These are phyloP conservation scores for Chalcosyrphus nemorum DNA, from an alignment of 2,888 invertebrate species.

Conservation along the genomic window DNA sequence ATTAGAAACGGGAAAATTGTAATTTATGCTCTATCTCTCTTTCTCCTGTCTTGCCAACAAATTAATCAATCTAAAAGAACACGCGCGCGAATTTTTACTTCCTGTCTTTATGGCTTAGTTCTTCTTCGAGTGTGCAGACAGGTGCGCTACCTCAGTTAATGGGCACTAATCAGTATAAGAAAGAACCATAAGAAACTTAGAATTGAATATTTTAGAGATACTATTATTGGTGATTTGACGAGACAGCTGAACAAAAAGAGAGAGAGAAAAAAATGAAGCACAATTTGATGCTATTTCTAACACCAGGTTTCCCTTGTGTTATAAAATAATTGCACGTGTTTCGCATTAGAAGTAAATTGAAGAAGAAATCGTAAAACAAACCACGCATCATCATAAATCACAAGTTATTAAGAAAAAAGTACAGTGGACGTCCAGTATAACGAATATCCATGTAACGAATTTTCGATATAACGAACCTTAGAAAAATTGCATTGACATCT, in stretches of 20 bases:
- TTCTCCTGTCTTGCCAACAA: slow-evolving; percentile 1
- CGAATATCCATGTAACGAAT: no score
- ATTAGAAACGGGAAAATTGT: slow-evolving; percentile 15
- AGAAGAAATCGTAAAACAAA: background rate
- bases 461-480: no score
- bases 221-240: no score
- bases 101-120: slow-evolving; percentile 36
- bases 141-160: slow-evolving; percentile 30
- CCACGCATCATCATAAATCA: slow-evolving; percentile 18
- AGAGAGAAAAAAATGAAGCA: no score
- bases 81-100: slow-evolving; percentile 27
- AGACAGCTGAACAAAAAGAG: no score
- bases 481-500: no score
- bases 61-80: slow-evolving; percentile 23
- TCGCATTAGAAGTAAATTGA: background rate
- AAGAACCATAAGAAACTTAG: background rate
- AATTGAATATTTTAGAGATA: background rate
- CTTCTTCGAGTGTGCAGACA: slow-evolving; percentile 7
- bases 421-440: no score
- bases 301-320: background rate
- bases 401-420: no score
- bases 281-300: background rate
- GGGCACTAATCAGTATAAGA: background rate
- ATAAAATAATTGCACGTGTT: slow-evolving; percentile 14
- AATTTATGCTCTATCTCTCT: slow-evolving; percentile 30